Percentiles rank a stretch among this genome's conserved stretches.
Evolutionary conservation across 2,113 vertebrate species (phyloP).

Genomic region (Clarias magur): DNA sequence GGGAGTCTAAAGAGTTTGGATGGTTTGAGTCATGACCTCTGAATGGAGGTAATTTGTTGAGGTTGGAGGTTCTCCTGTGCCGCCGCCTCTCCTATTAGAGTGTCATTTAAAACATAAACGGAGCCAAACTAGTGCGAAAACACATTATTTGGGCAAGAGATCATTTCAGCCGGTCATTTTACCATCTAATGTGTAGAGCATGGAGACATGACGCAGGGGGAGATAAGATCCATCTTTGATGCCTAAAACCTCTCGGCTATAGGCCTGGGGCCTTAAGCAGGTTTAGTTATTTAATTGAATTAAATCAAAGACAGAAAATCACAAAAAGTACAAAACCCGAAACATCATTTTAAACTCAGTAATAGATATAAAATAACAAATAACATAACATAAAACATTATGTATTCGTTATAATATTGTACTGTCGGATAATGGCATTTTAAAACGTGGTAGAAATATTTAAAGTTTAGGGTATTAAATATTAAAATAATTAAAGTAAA

Average conservation of each 20-base stretch:
- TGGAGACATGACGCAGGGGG: neutral
- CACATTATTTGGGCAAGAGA: constrained; percentile 57
- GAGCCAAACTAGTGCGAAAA: constrained; percentile 58
- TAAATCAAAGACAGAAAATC: neutral
- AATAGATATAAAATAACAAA: neutral
- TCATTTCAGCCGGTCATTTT: neutral
- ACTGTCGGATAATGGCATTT: neutral
- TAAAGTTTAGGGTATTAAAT: too few relatives aligned
- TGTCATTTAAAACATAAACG: constrained; percentile 64
- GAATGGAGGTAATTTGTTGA: constrained; percentile 68
- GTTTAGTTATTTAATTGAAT: neutral
- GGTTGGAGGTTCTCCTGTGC: constrained; percentile 45
- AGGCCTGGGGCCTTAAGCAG: neutral
- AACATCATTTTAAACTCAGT: neutral
- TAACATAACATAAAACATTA: neutral
- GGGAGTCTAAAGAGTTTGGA: constrained; percentile 56
- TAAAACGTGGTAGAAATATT: too few relatives aligned
- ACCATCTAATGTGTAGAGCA: neutral
- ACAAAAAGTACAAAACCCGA: neutral
- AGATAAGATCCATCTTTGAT: neutral
- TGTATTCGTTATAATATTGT: neutral
- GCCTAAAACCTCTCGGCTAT: neutral
- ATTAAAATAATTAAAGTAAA: too few relatives aligned
- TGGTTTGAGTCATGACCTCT: constrained; percentile 63
- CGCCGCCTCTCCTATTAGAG: constrained; percentile 43